Conservation (phyloP, 2,888 invertebrate species). For the Mesorhabditis spiculigera region DNA sequence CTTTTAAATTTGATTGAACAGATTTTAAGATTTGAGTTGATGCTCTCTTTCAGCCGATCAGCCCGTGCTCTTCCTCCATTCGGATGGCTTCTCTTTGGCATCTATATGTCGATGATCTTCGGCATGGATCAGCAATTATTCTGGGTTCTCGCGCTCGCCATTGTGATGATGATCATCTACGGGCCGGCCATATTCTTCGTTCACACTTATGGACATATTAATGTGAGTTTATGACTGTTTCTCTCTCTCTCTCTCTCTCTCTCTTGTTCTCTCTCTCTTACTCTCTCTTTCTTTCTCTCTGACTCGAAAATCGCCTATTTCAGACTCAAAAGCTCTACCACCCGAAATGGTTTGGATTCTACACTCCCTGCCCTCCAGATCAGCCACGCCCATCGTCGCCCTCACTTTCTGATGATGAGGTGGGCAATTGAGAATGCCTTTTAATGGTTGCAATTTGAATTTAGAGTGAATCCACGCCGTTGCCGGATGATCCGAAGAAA, state of each 20-base stretch:
- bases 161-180: neutral
- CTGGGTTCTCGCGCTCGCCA: neutral
- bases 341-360: neutral
- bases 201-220: neutral
- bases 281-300: neutral
- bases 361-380: neutral
- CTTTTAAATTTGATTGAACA: too few relatives aligned
- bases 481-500: too few relatives aligned
- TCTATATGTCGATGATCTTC: neutral
- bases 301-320: neutral
- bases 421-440: too few relatives aligned
- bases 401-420: slow-evolving; percentile 2
- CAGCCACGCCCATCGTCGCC: neutral
- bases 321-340: neutral
- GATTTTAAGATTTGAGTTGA: too few relatives aligned
- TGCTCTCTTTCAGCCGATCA: neutral
- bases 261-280: too few relatives aligned
- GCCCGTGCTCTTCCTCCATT: slow-evolving; percentile 6
- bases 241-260: neutral
- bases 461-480: too few relatives aligned
- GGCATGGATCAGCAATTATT: neutral
- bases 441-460: too few relatives aligned
- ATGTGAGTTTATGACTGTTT: neutral
- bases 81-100: slow-evolving; percentile 5
- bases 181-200: neutral